Evolutionary conservation across 2,888 invertebrate species (phyloP).

Genomic region (Hyppa rectilinea): DNA sequence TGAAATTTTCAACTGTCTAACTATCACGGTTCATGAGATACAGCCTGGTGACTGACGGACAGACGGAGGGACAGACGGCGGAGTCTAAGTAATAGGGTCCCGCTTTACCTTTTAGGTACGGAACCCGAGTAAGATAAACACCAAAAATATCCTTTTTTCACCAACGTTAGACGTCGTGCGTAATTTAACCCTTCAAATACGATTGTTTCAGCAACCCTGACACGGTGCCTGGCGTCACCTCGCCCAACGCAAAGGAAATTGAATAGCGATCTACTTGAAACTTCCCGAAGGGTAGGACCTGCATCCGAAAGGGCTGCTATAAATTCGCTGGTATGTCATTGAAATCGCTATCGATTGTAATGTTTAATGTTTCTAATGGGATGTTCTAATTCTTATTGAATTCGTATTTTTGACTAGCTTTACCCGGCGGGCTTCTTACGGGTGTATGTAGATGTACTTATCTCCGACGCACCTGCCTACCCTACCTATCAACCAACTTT

Average conservation of each 20-base stretch:
- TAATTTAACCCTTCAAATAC: background rate
- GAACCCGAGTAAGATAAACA: no score
- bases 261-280: constrained; percentile 79
- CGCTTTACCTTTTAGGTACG: no score
- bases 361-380: constrained; percentile 20
- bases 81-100: no score
- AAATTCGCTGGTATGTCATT: constrained; percentile 53
- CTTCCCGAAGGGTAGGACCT: constrained; percentile 69
- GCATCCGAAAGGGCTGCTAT: constrained; percentile 59
- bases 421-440: no score
- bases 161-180: background rate
- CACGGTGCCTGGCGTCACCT: constrained; percentile 47
- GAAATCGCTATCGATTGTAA: constrained; percentile 42
- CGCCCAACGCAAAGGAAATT: constrained; percentile 75
- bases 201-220: constrained; percentile 44
- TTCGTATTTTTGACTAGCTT: no score
- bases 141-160: background rate
- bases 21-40: no score
- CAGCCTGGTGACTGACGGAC: no score
- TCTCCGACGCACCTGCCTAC: no score
- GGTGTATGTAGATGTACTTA: no score
- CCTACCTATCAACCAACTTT: no score
- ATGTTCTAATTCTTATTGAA: background rate
- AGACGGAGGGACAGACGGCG: no score
- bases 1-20: no score